Base-by-base conservation (phyloP, 2,888 invertebrate species). In the Bellardia bayeri region DNA sequence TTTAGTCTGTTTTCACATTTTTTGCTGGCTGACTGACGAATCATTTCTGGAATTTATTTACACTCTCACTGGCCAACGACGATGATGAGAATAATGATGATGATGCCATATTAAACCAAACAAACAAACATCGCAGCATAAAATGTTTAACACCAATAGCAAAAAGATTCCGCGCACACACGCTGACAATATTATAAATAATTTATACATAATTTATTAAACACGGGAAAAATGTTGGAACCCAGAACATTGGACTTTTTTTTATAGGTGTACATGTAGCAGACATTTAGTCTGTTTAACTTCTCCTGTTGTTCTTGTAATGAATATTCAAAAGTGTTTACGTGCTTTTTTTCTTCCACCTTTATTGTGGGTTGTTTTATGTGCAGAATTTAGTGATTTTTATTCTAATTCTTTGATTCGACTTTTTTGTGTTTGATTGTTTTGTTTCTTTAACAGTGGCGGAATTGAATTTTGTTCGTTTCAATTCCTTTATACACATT, bases 401-500 rank as follows among this genome's bases (percentile, higher is more conserved):
- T 33, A 51, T 63, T 40, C 56, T 68, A 69, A 54, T 56, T 66
- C 16, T 49, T 74, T 75, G 45, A 72, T 49, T 83, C 49, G 7
- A 9, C 9, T 56, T 56, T 42, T 16, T 54, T 33, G 6, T 37
- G 64, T n/a, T 51, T 64, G 13, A n/a, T 75, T 64, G 30, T 79
- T 58, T 37, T 54, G 16, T 33, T 75, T 83, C 45, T 72, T 11
- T 58, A 66, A 72, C 49, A 72, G 78, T 72, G 72, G 23, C 66
- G 58, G 66, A 84, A 79, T 84, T 66, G 64, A 72, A 61, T 69
- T 76, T 74, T 61, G 33, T 42, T 66, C 64, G 79, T 84, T 84
- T 79, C 72, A 79, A 72, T 84, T 84, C 72, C 58, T 79, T 37
- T 79, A 58, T 78, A 30, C 56, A 72, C 72, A 83, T 16, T 37